Conservation (phyloP, 53 echinoderm and acorn worm species). For the Arbacia lixula region DNA sequence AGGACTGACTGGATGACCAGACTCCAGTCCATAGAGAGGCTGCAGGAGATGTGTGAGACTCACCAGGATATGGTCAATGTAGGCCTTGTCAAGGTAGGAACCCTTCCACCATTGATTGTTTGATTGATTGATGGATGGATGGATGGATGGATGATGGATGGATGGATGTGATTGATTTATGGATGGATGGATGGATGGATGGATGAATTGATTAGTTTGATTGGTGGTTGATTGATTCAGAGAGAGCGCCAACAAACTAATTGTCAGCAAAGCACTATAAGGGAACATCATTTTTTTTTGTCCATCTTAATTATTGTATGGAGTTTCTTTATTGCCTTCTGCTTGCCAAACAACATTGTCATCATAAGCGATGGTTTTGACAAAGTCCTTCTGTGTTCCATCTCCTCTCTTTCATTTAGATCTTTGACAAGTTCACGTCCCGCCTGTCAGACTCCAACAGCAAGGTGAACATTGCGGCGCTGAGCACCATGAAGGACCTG, state of each 20-base stretch:
- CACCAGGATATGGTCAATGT: conserved; percentile 59
- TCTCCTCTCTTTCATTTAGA: conserved; percentile 44
- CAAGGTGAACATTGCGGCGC: conserved; percentile 87
- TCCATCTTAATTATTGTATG: no score
- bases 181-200: no score
- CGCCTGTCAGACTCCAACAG: conserved; percentile 90
- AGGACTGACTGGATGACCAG: conserved; percentile 85
- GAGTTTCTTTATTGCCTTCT: no score
- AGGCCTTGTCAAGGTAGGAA: conserved; percentile 84
- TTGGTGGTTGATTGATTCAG: neutral
- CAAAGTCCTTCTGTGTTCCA: neutral
- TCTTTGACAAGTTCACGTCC: conserved; percentile 90
- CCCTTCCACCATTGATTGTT: neutral
- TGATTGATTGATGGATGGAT: no score
- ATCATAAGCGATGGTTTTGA: no score
- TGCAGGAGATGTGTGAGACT: conserved; percentile 78
- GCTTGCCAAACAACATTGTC: no score
- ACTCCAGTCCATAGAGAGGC: conserved; percentile 71
- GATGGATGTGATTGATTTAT: no score
- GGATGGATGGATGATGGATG: no score
- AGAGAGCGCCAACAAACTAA: neutral
- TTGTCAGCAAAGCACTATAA: no score
- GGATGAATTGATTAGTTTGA: neutral
- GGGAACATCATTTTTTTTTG: no score
- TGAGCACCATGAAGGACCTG: conserved; percentile 80